These are phyloP conservation scores for Sarcophaga variegata DNA, from an alignment of 2,888 invertebrate species.

Conservation along the genomic window DNA sequence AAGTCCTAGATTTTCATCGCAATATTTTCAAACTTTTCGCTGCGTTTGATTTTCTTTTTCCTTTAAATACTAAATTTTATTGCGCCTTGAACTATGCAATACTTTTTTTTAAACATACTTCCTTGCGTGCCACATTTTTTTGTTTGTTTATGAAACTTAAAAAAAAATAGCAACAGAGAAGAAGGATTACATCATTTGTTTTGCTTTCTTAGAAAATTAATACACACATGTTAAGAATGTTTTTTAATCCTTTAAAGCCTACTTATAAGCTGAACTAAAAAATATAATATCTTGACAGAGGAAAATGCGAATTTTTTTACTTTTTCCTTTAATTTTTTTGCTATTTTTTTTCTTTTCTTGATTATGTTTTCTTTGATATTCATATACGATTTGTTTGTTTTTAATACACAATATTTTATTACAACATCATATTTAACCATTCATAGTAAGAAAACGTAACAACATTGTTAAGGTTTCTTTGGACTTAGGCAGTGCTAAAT, in stretches of 20 bases:
- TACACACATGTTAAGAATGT: not conserved
- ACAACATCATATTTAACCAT: not conserved
- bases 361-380: too few species aligned
- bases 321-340: not conserved
- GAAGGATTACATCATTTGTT: conserved; percentile 1
- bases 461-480: too few species aligned
- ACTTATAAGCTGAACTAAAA: conserved; percentile 12
- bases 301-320: not conserved
- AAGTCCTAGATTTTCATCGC: too few species aligned
- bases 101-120: too few species aligned
- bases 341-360: not conserved
- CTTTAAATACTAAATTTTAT: too few species aligned
- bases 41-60: too few species aligned
- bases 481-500: too few species aligned
- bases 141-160: not conserved
- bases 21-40: too few species aligned
- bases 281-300: not conserved
- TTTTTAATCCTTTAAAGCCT: conserved; percentile 24
- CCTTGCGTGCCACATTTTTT: too few species aligned
- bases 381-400: too few species aligned
- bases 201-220: conserved; percentile 4
- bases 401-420: not conserved
- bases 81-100: too few species aligned
- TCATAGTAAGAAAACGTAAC: too few species aligned
- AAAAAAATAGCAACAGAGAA: not conserved